phyloP scores from a whole-genome alignment of 2,888 invertebrate genomes.

The Mimas tiliae region DNA sequence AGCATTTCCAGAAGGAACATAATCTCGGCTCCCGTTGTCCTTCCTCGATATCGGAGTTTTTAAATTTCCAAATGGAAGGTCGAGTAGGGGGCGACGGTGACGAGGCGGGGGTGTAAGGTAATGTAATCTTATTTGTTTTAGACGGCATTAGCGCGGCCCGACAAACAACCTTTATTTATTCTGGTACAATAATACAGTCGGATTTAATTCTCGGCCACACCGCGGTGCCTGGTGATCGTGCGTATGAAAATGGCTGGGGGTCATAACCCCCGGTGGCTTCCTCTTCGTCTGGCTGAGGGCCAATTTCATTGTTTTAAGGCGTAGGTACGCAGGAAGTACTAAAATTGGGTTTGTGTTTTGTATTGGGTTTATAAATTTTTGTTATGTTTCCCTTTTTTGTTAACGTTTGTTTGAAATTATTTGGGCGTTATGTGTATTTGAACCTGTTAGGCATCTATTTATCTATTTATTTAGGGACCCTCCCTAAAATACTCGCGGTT shows the following conservation, averaged over 20 bases:
- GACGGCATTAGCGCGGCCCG: constrained; percentile 24
- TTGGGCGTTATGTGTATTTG: neutral
- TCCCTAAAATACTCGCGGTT: too few species aligned
- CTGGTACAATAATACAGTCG: constrained; percentile 24
- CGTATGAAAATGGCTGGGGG: neutral
- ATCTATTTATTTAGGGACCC: too few species aligned
- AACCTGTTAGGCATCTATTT: too few species aligned
- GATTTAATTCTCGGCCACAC: constrained; percentile 26
- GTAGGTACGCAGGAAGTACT: constrained; percentile 9
- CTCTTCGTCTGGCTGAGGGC: neutral
- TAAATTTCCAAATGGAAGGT: constrained; percentile 21
- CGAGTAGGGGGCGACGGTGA: neutral
- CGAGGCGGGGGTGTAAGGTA: neutral
- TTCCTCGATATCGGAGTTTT: constrained; percentile 16
- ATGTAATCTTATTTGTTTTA: constrained; percentile 29
- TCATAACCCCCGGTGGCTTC: neutral
- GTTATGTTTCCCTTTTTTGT: neutral
- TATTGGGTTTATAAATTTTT: constrained; percentile 11
- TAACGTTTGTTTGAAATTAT: neutral
- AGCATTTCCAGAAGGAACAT: constrained; percentile 1
- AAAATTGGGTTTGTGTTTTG: neutral
- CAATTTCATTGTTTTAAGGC: constrained; percentile 17
- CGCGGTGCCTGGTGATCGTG: constrained; percentile 21
- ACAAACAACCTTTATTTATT: constrained; percentile 29
- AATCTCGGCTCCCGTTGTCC: neutral